These are phyloP conservation scores for Pitta sordida DNA, from an alignment of 2,113 vertebrate species.

Conservation along the genomic window DNA sequence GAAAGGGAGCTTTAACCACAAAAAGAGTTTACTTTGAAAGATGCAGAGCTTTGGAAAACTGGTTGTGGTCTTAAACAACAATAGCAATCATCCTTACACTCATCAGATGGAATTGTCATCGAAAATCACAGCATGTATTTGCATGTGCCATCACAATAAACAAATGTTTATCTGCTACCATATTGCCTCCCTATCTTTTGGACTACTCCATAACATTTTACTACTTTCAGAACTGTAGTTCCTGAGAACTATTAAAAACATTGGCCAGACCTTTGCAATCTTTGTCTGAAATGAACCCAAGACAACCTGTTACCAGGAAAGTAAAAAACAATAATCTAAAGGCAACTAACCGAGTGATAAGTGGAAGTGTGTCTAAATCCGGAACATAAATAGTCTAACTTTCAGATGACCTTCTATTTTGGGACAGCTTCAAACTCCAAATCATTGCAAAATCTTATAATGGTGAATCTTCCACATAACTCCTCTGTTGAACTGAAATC, in stretches of 20 bases:
- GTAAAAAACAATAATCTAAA: neutral
- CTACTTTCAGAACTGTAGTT: neutral
- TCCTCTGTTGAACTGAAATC: conserved; percentile 13
- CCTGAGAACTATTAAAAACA: neutral
- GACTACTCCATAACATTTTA: neutral
- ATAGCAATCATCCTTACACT: neutral
- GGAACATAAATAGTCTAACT: neutral
- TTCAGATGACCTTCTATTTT: conserved; percentile 17
- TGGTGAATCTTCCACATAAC: conserved; percentile 11
- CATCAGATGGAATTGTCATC: neutral
- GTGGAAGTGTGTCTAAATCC: neutral
- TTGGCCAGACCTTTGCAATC: neutral
- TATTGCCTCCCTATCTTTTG: neutral
- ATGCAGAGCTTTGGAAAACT: neutral
- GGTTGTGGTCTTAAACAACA: neutral
- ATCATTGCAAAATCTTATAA: conserved; percentile 27
- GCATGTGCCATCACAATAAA: neutral
- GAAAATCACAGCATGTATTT: neutral
- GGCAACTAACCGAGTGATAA: neutral
- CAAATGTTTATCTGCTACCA: neutral
- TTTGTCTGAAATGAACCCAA: neutral
- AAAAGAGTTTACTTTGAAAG: neutral
- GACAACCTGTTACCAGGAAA: neutral
- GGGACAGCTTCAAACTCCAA: neutral
- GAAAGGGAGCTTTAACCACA: neutral